A percentile compares a stretch with the other conserved stretches of the same genome.
Evolutionary conservation across 2,888 invertebrate species (phyloP).

Genomic region (Halictus quadricinctus): DNA sequence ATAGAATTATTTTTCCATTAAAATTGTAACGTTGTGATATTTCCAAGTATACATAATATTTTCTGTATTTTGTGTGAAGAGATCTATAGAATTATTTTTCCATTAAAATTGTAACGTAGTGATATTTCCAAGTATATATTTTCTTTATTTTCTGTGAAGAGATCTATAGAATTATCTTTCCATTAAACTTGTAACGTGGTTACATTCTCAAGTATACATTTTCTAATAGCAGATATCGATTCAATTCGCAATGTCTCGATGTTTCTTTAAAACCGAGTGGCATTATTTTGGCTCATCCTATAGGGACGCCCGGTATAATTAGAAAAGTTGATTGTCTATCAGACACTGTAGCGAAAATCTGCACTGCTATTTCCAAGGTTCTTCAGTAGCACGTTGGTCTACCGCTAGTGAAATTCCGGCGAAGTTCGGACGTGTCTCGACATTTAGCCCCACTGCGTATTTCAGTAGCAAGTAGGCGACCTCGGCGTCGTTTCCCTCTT

Average conservation of each 20-base stretch:
- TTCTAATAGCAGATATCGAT: background rate
- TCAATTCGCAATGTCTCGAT: background rate
- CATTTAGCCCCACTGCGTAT: conserved; percentile 49
- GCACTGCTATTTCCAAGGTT: background rate
- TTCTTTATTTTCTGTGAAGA: too few relatives aligned
- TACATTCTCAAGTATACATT: background rate
- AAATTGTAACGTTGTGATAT: too few relatives aligned
- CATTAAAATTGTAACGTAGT: too few relatives aligned
- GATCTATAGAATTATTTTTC: too few relatives aligned
- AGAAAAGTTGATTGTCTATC: background rate
- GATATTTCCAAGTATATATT: too few relatives aligned
- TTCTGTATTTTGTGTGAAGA: too few relatives aligned
- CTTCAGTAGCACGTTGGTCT: background rate
- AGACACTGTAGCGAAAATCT: background rate
- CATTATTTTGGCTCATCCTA: background rate
- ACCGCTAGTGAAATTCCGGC: background rate
- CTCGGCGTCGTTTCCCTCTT: conserved; percentile 42
- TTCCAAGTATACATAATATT: too few relatives aligned
- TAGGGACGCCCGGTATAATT: background rate
- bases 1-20: too few relatives aligned
- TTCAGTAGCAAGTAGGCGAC: conserved; percentile 46
- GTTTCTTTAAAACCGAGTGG: background rate
- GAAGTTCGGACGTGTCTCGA: conserved; percentile 2
- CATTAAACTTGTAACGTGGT: background rate
- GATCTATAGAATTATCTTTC: too few relatives aligned